phyloP scores from a whole-genome alignment of 2,888 invertebrate genomes.

The Pomacea canaliculata region DNA sequence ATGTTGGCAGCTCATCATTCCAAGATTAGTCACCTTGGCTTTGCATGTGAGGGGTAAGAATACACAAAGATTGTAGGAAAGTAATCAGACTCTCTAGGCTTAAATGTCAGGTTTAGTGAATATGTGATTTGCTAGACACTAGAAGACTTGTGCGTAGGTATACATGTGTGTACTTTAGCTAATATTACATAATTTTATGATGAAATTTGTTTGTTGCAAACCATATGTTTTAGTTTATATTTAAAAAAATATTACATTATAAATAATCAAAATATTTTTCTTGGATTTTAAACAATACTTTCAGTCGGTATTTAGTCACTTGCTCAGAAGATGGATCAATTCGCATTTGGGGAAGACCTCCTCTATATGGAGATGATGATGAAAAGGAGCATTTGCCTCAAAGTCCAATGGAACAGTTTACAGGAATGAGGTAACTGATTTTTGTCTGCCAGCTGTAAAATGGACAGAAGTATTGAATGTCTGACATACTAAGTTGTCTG shows the following conservation, averaged over 20 bases:
- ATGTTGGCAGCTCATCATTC: constrained; percentile 61
- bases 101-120: neutral
- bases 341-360: constrained; percentile 57
- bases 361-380: constrained; percentile 19
- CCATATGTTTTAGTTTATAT: too few relatives aligned
- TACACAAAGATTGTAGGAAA: neutral
- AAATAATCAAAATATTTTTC: neutral
- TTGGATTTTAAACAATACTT: too few relatives aligned
- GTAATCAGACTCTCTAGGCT: neutral
- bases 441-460: neutral
- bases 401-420: constrained; percentile 48
- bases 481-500: too few relatives aligned
- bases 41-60: constrained; percentile 50
- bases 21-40: constrained; percentile 54
- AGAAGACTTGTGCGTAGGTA: too few relatives aligned
- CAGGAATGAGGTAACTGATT: constrained; percentile 41
- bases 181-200: too few relatives aligned
- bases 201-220: too few relatives aligned
- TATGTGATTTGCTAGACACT: neutral
- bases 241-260: neutral
- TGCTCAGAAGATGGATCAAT: constrained; percentile 65
- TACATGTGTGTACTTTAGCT: too few relatives aligned
- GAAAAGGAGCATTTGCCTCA: constrained; percentile 28
- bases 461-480: too few relatives aligned
- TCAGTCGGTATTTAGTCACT: constrained; percentile 48